Evolutionary conservation across 1,140 invertebrate genomes (phyloP), one percentile per base, ranked within the genome.

Genomic region (Pseudomyrmex sp.): DNA sequence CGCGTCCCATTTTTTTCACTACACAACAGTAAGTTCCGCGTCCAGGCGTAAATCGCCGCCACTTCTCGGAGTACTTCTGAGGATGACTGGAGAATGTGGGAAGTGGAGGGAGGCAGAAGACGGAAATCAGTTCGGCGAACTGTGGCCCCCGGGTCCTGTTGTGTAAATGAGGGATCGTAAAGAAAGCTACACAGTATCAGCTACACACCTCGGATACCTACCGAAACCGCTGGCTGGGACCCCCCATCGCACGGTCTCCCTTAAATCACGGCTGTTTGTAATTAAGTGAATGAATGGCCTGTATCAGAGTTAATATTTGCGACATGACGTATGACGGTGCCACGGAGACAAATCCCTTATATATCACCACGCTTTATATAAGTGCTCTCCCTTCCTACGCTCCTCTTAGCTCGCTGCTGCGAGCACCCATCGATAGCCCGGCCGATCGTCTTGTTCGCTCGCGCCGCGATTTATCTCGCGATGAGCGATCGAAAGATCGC

Each of bases 251-350:
- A 91, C 90, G 70, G 89, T 85, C 85, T 92, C 91, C 91, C 94
- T 93, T 94, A 94, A 94, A 94, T 94, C 94, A 94, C 90, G 92
- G 90, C 93, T 94, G 93, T 93, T 94, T 93, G 94, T 94, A 94
- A 94, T 94, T 94, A 94, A 94, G 94, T 93, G 94, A 94, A 94
- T 93, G 93, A 93, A 94, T 94, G 94, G 94, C 93, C 93, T 93
- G 93, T 94, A 94, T 94, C 93, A 92, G 93, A 93, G 93, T 94
- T 94, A 94, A 94, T 94, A 94, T 94, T 94, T 94, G 93, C 93
- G 93, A 91, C 91, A 93, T 94, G 94, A 94, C 92, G 93, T 92
- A 94, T 93, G 94, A 94, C 92, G 93, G 88, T 92, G 91, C 91
- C 91, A 87, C 89, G 89, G 90, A 94, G 94, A 94, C 94, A 94